Conservation (phyloP, 2,888 invertebrate species). For the Cheilosia vernalis region DNA sequence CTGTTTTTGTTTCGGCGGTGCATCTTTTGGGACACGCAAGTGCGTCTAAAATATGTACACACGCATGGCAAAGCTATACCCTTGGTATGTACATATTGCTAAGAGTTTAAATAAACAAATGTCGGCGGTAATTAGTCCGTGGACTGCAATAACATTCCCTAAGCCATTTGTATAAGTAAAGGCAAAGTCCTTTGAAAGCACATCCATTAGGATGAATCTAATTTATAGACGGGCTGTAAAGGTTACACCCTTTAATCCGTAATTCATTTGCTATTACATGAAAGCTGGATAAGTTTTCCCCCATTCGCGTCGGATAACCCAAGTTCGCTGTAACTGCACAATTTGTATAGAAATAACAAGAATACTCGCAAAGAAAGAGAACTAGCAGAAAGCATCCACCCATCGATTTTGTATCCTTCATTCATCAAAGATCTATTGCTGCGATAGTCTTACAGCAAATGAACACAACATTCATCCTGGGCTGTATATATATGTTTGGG, state of each 20-base stretch:
- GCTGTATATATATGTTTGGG: neutral
- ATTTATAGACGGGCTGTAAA: neutral
- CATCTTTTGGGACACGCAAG: neutral
- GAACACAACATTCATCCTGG: neutral
- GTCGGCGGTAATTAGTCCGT: neutral
- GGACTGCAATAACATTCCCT: too few relatives aligned
- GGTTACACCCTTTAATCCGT: constrained; percentile 10
- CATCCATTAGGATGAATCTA: constrained; percentile 13
- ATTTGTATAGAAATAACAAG: constrained; percentile 5
- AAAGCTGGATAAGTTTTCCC: constrained; percentile 11
- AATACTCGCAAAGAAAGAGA: neutral
- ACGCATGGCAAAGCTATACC: neutral
- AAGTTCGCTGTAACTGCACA: constrained; percentile 1
- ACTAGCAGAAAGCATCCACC: neutral
- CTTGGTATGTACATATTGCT: neutral
- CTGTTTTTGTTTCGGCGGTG: neutral
- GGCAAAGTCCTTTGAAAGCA: constrained; percentile 16
- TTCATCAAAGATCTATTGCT: constrained; percentile 20
- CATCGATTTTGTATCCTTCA: constrained; percentile 14
- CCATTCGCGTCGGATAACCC: neutral
- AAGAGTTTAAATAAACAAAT: neutral
- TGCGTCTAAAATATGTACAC: neutral
- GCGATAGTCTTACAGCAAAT: constrained; percentile 35
- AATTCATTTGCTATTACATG: constrained; percentile 15
- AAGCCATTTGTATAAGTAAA: neutral